phyloP scores from a whole-genome alignment of 2,113 vertebrate species.

The Passer domesticus region DNA sequence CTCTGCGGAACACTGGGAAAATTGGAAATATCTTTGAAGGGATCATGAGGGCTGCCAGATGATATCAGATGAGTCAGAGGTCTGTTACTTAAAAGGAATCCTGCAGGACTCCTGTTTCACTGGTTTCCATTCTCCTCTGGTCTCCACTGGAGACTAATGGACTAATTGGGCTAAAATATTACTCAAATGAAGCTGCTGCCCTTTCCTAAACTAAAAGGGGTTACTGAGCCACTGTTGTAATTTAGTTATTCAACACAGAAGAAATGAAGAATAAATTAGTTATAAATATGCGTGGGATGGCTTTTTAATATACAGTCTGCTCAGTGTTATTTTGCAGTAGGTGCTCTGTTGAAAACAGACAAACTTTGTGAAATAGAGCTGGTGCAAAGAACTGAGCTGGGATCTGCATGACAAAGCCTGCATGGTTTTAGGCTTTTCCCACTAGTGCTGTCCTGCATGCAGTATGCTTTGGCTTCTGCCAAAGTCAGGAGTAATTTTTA shows the following conservation, averaged over 20 bases:
- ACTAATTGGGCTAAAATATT: constrained; percentile 73
- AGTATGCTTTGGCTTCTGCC: neutral
- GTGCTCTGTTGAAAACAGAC: constrained; percentile 44
- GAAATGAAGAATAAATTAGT: constrained; percentile 70
- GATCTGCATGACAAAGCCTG: neutral
- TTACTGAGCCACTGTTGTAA: constrained; percentile 71
- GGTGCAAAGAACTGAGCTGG: neutral
- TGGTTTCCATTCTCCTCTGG: constrained; percentile 56
- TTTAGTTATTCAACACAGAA: constrained; percentile 69
- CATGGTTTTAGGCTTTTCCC: neutral
- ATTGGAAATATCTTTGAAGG: constrained; percentile 20
- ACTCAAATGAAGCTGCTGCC: constrained; percentile 71
- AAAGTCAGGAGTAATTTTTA: neutral
- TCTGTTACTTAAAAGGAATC: constrained; percentile 64
- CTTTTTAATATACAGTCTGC: constrained; percentile 62
- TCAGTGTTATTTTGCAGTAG: constrained; percentile 55
- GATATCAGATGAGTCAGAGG: constrained; percentile 57
- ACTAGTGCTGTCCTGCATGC: neutral
- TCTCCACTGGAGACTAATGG: constrained; percentile 74
- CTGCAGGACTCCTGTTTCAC: constrained; percentile 44
- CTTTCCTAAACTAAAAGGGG: constrained; percentile 70
- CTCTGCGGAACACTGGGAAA: constrained; percentile 35
- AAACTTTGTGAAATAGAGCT: constrained; percentile 19
- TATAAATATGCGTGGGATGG: constrained; percentile 64
- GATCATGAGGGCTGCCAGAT: constrained; percentile 30